These are phyloP conservation scores for Caloenas nicobarica DNA, from an alignment of 2,113 vertebrate species.

Conservation along the genomic window DNA sequence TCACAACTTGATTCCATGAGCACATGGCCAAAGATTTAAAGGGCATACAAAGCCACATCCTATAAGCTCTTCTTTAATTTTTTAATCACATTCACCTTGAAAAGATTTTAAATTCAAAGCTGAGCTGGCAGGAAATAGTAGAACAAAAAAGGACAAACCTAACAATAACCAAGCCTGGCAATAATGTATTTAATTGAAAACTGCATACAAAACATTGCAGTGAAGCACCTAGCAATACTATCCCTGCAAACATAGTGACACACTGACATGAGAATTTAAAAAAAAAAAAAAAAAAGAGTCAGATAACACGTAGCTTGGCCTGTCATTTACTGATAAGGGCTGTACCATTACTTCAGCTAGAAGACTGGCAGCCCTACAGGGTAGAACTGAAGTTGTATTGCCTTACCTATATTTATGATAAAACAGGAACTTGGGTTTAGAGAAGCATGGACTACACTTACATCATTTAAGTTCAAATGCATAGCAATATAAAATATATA, in stretches of 20 bases:
- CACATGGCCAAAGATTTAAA: background rate
- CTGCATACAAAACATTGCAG: background rate
- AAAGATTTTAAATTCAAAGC: background rate
- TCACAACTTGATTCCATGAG: background rate
- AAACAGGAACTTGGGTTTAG: background rate
- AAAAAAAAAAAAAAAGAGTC: background rate
- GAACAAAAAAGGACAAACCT: background rate
- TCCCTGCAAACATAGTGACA: background rate
- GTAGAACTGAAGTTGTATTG: background rate
- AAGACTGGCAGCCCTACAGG: background rate
- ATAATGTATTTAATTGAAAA: background rate
- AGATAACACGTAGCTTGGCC: background rate
- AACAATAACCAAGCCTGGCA: background rate
- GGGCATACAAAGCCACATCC: background rate
- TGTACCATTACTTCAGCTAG: background rate
- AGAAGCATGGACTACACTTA: background rate
- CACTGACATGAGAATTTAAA: background rate
- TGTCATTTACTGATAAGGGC: background rate
- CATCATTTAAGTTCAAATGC: background rate
- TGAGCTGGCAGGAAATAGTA: background rate
- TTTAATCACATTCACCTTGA: background rate
- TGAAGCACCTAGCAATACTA: background rate
- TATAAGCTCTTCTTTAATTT: background rate
- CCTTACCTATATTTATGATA: background rate
- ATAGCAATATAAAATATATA: background rate